Evolutionary conservation across 1,140 invertebrate species (phyloP).

Genomic region (Lasaia peninsularis): DNA sequence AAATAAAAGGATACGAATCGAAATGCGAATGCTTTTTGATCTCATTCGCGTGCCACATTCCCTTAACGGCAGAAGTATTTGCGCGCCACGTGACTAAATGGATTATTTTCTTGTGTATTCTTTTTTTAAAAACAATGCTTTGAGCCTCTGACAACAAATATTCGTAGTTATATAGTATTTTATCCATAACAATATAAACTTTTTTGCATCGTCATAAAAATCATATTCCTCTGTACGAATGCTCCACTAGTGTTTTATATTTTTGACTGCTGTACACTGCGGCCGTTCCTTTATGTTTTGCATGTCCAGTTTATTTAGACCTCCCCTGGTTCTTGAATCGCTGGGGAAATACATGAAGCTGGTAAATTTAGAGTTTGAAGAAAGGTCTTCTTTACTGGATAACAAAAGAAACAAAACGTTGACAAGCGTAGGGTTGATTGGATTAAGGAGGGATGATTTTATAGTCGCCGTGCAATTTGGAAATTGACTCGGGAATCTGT

Average conservation of each 20-base stretch:
- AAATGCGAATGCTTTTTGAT: constrained; percentile 68
- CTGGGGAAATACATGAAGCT: constrained; percentile 5
- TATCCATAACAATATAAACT: neutral
- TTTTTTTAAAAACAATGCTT: constrained; percentile 60
- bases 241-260: neutral
- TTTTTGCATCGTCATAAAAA: neutral
- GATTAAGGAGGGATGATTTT: constrained; percentile 74
- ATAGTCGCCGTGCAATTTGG: constrained; percentile 67
- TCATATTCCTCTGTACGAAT: neutral
- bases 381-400: constrained; percentile 45
- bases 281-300: constrained; percentile 20
- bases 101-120: constrained; percentile 70
- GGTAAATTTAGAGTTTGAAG: constrained; percentile 18
- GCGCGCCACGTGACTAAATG: constrained; percentile 68
- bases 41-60: constrained; percentile 51
- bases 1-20: constrained; percentile 63
- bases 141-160: constrained; percentile 18
- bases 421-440: constrained; percentile 69
- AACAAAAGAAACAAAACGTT: constrained; percentile 70
- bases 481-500: constrained; percentile 73
- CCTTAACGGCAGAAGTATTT: constrained; percentile 63
- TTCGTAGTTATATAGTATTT: neutral
- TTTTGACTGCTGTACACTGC: constrained; percentile 17
- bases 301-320: constrained; percentile 34
- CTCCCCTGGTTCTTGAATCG: constrained; percentile 23